These are phyloP conservation scores for Ptilorrhoa leucosticta DNA, from an alignment of 2,113 vertebrate genomes.

Conservation along the genomic window DNA sequence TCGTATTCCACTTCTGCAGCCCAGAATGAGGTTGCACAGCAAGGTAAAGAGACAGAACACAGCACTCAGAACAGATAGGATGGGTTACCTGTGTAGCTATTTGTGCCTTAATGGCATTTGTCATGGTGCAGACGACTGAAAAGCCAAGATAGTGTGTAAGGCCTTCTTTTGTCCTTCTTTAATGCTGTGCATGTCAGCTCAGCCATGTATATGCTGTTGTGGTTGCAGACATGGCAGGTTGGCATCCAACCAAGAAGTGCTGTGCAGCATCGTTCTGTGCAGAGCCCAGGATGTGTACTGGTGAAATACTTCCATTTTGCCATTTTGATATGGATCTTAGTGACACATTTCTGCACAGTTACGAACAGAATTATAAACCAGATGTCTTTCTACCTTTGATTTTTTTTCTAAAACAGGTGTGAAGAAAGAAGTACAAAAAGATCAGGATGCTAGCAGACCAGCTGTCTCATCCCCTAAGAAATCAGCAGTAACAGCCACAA, in stretches of 20 bases:
- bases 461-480: slow-evolving; percentile 83
- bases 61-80: neutral
- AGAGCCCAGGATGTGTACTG: neutral
- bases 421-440: slow-evolving; percentile 84
- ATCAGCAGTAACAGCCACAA: slow-evolving; percentile 75
- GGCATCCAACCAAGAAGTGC: neutral
- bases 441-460: slow-evolving; percentile 70
- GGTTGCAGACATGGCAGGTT: neutral
- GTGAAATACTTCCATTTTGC: neutral
- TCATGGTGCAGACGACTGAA: neutral
- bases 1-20: neutral
- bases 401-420: slow-evolving; percentile 63
- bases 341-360: neutral
- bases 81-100: neutral
- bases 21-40: neutral
- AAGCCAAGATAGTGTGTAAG: neutral
- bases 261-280: neutral
- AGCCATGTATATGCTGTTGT: neutral
- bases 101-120: neutral
- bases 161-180: neutral
- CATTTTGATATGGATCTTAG: neutral
- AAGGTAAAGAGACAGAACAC: neutral
- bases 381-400: neutral
- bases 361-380: neutral
- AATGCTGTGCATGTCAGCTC: neutral